phyloP scores from a whole-genome alignment of 2,797 vertebrate genomes.

The Diplodus sargus region DNA sequence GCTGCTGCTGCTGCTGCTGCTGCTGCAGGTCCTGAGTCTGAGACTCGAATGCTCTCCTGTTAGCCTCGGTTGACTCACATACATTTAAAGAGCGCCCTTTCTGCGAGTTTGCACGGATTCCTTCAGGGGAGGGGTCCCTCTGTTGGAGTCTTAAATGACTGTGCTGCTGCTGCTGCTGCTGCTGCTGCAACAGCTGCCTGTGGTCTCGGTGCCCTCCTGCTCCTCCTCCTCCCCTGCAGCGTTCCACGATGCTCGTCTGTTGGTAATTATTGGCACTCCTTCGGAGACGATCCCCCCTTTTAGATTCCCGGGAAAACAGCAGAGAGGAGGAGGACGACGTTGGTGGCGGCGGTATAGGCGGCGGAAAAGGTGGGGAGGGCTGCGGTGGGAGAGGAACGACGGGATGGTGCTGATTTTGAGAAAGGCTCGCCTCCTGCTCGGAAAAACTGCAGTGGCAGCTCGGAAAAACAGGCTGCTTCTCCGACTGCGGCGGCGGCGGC shows the following conservation, averaged over 20 bases:
- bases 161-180: constrained; percentile 70
- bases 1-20: constrained; percentile 61
- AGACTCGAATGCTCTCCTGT: constrained; percentile 74
- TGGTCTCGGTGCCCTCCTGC: constrained; percentile 82
- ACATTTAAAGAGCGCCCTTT: constrained; percentile 81
- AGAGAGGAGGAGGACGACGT: constrained; percentile 77
- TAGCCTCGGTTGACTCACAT: constrained; percentile 76
- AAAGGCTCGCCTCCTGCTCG: constrained; percentile 75
- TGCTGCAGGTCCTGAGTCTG: constrained; percentile 75
- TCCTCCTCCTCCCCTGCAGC: constrained; percentile 83
- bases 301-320: constrained; percentile 78
- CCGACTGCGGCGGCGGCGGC: constrained; percentile 68
- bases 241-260: constrained; percentile 81
- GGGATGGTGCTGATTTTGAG: constrained; percentile 73
- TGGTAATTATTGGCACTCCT: constrained; percentile 82
- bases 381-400: constrained; percentile 76
- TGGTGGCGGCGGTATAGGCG: constrained; percentile 75
- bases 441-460: constrained; percentile 85
- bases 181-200: constrained; percentile 81
- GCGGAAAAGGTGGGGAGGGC: constrained; percentile 81
- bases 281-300: constrained; percentile 73
- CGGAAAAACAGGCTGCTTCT: constrained; percentile 77
- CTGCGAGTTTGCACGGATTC: constrained; percentile 80
- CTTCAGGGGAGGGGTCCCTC: constrained; percentile 85
- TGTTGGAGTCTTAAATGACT: constrained; percentile 81